Evolutionary conservation across 2,797 vertebrate genomes (phyloP).

Genomic region (Hyperoplus lanceolatus): DNA sequence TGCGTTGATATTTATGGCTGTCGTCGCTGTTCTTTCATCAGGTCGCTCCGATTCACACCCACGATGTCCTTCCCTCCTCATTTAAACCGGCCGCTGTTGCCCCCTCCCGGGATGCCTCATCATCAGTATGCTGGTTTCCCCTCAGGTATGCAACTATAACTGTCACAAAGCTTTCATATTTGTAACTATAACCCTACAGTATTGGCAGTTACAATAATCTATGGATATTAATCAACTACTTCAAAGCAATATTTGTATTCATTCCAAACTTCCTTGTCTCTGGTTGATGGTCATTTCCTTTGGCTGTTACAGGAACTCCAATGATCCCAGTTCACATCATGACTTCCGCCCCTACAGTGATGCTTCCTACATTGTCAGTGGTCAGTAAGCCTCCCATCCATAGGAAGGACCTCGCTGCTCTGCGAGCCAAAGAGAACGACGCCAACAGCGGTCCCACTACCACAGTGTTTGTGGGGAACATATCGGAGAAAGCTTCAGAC

Average conservation of each 20-base stretch:
- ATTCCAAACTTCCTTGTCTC: not conserved
- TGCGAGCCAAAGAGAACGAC: slow-evolving; percentile 90
- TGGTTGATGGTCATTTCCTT: slow-evolving; percentile 3
- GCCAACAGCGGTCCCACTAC: slow-evolving; percentile 97
- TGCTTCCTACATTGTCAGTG: slow-evolving; percentile 92
- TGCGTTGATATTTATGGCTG: not conserved
- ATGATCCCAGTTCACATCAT: slow-evolving; percentile 99
- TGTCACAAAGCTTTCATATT: too few species aligned
- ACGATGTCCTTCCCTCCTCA: slow-evolving; percentile 99
- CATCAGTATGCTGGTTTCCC: slow-evolving; percentile 96
- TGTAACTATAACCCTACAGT: not conserved
- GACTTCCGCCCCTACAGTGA: slow-evolving; percentile 92
- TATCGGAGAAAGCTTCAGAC: slow-evolving; percentile 98
- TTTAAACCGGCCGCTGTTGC: slow-evolving; percentile 96
- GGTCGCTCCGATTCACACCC: slow-evolving; percentile 56
- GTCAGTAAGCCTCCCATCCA: slow-evolving; percentile 93
- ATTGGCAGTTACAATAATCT: not conserved
- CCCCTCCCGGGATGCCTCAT: slow-evolving; percentile 95
- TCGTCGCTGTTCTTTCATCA: slow-evolving; percentile 33
- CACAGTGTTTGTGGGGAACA: slow-evolving; percentile 98
- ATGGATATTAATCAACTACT: not conserved
- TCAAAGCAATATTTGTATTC: not conserved
- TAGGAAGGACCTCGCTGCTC: slow-evolving; percentile 88
- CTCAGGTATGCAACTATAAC: slow-evolving; percentile 84
- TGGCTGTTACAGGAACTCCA: slow-evolving; percentile 87